These are phyloP conservation scores for Reticulitermes lucifugus DNA, from an alignment of 2,888 invertebrate species.

Conservation along the genomic window DNA sequence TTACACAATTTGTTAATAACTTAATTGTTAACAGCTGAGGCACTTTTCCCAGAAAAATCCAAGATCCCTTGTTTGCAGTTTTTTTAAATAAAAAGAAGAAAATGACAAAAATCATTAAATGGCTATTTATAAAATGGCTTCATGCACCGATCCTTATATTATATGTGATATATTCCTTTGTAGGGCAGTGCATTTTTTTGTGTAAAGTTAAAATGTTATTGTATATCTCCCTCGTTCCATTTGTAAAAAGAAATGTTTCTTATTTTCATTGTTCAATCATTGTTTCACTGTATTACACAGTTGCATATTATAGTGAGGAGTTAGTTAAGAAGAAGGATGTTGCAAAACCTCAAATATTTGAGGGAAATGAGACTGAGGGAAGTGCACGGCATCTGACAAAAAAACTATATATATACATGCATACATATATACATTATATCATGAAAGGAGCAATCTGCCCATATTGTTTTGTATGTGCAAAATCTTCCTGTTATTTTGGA, in stretches of 20 bases:
- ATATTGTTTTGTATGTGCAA: slow-evolving; percentile 48
- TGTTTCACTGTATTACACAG: slow-evolving; percentile 53
- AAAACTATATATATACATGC: slow-evolving; percentile 9
- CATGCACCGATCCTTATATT: slow-evolving; percentile 64
- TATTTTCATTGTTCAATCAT: slow-evolving; percentile 53
- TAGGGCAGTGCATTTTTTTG: slow-evolving; percentile 60
- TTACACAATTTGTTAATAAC: slow-evolving; percentile 30
- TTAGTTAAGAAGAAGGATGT: slow-evolving; percentile 49
- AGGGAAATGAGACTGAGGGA: slow-evolving; percentile 64
- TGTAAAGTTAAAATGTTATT: slow-evolving; percentile 53
- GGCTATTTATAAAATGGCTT: slow-evolving; percentile 46
- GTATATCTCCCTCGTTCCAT: slow-evolving; percentile 55
- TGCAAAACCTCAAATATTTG: slow-evolving; percentile 51
- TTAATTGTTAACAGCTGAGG: slow-evolving; percentile 42
- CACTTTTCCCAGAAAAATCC: slow-evolving; percentile 53
- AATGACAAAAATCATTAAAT: slow-evolving; percentile 42
- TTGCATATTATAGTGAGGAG: slow-evolving; percentile 48
- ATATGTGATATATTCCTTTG: slow-evolving; percentile 67
- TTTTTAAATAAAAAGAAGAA: slow-evolving; percentile 7
- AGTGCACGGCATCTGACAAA: slow-evolving; percentile 57
- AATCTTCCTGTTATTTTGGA: slow-evolving; percentile 48
- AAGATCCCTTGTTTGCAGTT: slow-evolving; percentile 49
- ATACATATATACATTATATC: slow-evolving; percentile 30
- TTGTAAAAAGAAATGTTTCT: slow-evolving; percentile 62
- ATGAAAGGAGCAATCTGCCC: slow-evolving; percentile 24